Conservation (phyloP, 2,113 vertebrate genomes). For the Eublepharis macularius region DNA sequence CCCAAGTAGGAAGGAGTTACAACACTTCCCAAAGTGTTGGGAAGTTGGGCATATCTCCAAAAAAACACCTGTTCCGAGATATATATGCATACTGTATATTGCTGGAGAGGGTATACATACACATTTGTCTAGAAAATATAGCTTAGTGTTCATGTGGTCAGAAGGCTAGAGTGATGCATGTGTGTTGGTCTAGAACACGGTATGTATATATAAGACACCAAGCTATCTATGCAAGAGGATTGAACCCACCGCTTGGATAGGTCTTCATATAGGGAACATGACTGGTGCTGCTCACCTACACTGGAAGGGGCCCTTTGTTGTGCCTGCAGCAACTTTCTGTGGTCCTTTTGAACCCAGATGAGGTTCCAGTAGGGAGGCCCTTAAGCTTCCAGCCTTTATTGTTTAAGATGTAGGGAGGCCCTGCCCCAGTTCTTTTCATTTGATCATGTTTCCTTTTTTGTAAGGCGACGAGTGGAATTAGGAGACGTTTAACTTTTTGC, state of each 20-base stretch:
- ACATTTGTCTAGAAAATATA: not conserved
- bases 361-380: not conserved
- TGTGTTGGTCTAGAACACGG: not conserved
- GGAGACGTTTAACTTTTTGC: conserved; percentile 84
- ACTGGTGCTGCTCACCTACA: rapidly evolving
- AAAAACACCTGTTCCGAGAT: not conserved
- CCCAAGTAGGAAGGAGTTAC: not conserved
- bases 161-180: not conserved
- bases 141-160: not conserved
- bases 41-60: not conserved
- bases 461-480: conserved; percentile 77
- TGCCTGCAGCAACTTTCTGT: not conserved
- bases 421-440: not conserved
- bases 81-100: no score
- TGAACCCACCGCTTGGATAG: not conserved
- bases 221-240: no score
- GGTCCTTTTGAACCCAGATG: not conserved
- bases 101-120: not conserved
- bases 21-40: not conserved
- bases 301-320: no score
- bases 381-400: not conserved
- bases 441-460: conserved; percentile 53
- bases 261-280: not conserved
- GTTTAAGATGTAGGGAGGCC: not conserved
- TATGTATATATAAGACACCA: no score